Evolutionary conservation across 2,797 vertebrate species (phyloP).

Genomic region (Schizothorax lantsangensis): DNA sequence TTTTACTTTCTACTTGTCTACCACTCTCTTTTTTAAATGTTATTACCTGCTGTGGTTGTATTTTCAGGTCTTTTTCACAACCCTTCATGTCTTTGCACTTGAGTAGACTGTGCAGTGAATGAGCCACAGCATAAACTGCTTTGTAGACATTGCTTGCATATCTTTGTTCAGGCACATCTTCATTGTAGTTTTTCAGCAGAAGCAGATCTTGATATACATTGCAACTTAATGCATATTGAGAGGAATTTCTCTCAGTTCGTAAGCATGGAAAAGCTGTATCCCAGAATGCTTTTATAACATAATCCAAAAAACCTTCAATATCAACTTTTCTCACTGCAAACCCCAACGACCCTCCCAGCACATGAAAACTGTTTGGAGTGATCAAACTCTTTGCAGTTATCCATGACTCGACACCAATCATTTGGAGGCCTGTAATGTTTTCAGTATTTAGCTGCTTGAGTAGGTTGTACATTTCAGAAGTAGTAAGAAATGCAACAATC

Average conservation of each 20-base stretch:
- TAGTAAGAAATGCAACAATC: constrained; percentile 73
- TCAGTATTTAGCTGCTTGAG: constrained; percentile 69
- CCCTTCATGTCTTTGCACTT: constrained; percentile 61
- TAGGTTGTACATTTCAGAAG: constrained; percentile 71
- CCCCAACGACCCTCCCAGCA: constrained; percentile 63
- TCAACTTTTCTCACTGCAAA: background rate
- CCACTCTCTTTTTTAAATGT: background rate
- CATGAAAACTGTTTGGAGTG: constrained; percentile 54
- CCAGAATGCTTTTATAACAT: constrained; percentile 74
- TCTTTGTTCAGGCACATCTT: too few relatives aligned
- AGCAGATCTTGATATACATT: background rate
- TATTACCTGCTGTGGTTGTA: constrained; percentile 72
- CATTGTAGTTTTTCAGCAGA: background rate
- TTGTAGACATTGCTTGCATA: too few relatives aligned
- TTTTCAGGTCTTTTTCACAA: constrained; percentile 64
- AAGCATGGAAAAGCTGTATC: constrained; percentile 68
- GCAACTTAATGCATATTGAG: constrained; percentile 41
- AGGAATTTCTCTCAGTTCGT: constrained; percentile 46
- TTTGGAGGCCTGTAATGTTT: constrained; percentile 63
- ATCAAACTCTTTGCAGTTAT: background rate
- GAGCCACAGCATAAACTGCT: too few relatives aligned
- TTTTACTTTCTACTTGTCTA: too few relatives aligned
- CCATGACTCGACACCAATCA: background rate
- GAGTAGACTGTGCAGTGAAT: constrained; percentile 63
- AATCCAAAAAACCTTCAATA: constrained; percentile 70